Evolutionary conservation across 2,113 vertebrate species (phyloP), one percentile per base, ranked within the genome.

Genomic region (Enhydra lutris): DNA sequence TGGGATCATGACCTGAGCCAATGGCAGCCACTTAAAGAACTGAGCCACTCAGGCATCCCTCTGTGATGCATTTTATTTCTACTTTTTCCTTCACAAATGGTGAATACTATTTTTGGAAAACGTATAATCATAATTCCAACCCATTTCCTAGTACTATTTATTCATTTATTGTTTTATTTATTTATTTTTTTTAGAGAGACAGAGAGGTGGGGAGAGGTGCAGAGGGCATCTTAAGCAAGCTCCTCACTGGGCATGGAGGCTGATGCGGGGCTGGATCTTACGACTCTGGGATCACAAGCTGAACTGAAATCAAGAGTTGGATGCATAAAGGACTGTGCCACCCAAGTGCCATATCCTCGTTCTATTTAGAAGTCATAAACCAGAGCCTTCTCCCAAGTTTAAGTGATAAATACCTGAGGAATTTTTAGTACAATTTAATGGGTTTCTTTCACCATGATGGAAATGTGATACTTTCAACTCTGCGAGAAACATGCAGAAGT

Each of bases 31-130:
- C 57, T 23, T 57, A 57, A 57, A 0, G 20, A 57, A 57, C 57
- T 57, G 57, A 57, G 57, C 57, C 20, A 57, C 2, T 0, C 20
- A 57, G 57, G 57, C 2, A 21, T 23, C 57, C 57, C 57, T 67
- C 17, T 61, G 8, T 13, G 20, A 55, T 0, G 1, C 34, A 89
- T 55, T 91, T 95, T 93, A 94, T 94, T 73, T 91, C 20, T 69
- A 61, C 7, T 61, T 89, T 91, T 93, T 84, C 34, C n/a, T 79
- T 92, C 57, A 82, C 36, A 88, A 91, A 50, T 79, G 42, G n/a
- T 42, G 94, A 96, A 31, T n/a, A 61, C 21, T 86, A 34, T 81
- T 93, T 90, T 94, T 13, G 57, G 89, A 59, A 95, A 91, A 91
- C 18, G 50, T 76, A 69, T 55, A 91, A 76, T 57, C 34, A 52